Evolutionary conservation across 2,797 vertebrate species (phyloP).

Genomic region (Gymnoscopelus braueri): DNA sequence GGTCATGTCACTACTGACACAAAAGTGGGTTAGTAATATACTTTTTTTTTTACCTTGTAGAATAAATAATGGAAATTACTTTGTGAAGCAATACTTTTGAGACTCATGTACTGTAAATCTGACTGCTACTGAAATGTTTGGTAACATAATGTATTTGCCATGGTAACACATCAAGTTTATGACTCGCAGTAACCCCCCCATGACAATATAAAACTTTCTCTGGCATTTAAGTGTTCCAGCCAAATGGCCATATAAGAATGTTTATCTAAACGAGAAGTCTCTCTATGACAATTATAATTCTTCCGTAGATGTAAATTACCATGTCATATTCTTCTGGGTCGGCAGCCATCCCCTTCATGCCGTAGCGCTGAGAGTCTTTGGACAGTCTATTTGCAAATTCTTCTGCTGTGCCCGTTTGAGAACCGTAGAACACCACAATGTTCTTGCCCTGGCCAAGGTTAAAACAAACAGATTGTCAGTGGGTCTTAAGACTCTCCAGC

Average conservation of each 20-base stretch:
- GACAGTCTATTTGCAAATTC: conserved; percentile 95
- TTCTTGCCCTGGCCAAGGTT: conserved; percentile 83
- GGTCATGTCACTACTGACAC: too few species aligned
- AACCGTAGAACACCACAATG: conserved; percentile 97
- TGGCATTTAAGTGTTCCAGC: background rate
- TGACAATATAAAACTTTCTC: conserved; percentile 14
- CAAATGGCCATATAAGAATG: conserved; percentile 6
- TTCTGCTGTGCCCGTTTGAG: conserved; percentile 96
- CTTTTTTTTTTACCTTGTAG: too few species aligned
- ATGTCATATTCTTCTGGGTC: conserved; percentile 97
- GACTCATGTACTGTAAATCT: too few species aligned
- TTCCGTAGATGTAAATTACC: conserved; percentile 77
- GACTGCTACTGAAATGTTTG: background rate
- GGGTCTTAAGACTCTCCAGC: background rate
- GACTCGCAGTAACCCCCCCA: background rate
- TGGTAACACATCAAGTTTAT: background rate
- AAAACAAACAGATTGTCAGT: conserved; percentile 12
- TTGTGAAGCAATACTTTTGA: too few species aligned
- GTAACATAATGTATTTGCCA: conserved; percentile 3
- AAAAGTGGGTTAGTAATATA: too few species aligned
- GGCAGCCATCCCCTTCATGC: conserved; percentile 94
- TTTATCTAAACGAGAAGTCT: conserved; percentile 54
- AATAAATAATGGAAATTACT: conserved; percentile 1
- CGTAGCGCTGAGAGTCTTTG: conserved; percentile 96
- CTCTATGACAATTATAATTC: background rate